Conservation (phyloP, 2,113 vertebrate species). For the Beaufortia kweichowensis region DNA sequence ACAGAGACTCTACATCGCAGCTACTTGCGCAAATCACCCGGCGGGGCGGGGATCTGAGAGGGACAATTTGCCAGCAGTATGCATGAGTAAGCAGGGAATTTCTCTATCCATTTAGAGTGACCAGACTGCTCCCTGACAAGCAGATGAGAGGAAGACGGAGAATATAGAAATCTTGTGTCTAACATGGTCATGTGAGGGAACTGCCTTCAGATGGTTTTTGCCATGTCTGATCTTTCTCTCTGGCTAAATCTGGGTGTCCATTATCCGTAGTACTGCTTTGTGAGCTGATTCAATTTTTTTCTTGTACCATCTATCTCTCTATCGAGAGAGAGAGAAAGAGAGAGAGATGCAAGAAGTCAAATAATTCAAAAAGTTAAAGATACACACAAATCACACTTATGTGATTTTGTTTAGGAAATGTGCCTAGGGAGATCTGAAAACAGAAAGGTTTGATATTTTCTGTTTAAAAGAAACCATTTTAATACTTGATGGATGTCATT, state of each 20-base stretch:
- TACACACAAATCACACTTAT: constrained; percentile 27
- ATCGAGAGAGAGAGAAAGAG: too few relatives aligned
- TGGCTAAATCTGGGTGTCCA: constrained; percentile 31
- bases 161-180: constrained; percentile 47
- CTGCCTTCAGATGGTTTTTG: constrained; percentile 51
- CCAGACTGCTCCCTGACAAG: constrained; percentile 63
- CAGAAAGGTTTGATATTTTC: too few relatives aligned
- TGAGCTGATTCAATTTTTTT: background rate
- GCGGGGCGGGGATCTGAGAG: constrained; percentile 65
- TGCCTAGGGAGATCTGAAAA: too few relatives aligned
- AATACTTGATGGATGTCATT: too few relatives aligned
- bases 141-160: constrained; percentile 45
- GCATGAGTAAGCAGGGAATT: constrained; percentile 75
- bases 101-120: constrained; percentile 74
- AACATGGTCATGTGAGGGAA: constrained; percentile 34
- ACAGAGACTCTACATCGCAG: constrained; percentile 64
- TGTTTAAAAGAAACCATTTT: too few relatives aligned
- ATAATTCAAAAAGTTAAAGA: too few relatives aligned
- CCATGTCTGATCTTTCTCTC: constrained; percentile 54
- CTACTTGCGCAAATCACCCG: constrained; percentile 71
- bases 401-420: too few relatives aligned
- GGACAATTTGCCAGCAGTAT: constrained; percentile 76
- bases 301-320: too few relatives aligned
- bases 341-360: too few relatives aligned
- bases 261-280: background rate